Conservation (phyloP, 2,113 vertebrate species). For the Perognathus longimembris region DNA sequence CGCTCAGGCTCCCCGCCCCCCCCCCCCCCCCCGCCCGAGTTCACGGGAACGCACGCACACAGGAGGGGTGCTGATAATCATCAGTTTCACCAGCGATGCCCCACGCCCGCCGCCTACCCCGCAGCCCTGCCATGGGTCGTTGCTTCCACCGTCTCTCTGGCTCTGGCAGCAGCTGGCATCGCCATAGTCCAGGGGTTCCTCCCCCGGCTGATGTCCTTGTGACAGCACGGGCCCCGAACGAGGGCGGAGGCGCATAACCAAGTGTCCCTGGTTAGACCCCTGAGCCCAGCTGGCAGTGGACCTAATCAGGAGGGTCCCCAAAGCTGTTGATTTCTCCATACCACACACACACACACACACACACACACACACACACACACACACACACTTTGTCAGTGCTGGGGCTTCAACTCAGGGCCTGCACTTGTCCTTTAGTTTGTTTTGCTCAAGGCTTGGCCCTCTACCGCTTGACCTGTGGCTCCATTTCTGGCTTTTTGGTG, state of each 20-base stretch:
- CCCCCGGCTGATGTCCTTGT: accelerated
- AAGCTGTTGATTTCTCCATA: background rate
- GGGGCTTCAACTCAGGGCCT: too few species aligned
- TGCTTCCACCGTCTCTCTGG: too few species aligned
- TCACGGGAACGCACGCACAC: accelerated
- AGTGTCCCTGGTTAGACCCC: background rate
- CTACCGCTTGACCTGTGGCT: too few species aligned
- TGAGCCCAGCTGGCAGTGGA: too few species aligned
- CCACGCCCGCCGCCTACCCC: accelerated
- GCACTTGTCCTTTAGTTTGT: too few species aligned
- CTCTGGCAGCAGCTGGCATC: background rate
- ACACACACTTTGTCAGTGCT: too few species aligned
- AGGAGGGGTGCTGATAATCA: background rate
- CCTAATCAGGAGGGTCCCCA: background rate
- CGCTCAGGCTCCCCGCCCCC: background rate
- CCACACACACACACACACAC: too few species aligned
- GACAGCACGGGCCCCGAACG: too few species aligned
- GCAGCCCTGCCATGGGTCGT: background rate
- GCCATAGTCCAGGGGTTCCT: accelerated
- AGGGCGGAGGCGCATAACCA: too few species aligned
- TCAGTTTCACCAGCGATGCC: background rate
- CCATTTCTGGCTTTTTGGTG: too few species aligned
- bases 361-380: too few species aligned
- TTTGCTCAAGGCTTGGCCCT: too few species aligned
- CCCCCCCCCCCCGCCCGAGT: background rate